Evolutionary conservation across 35 echinoderm and acorn worm species (phyloP), one percentile per base, ranked within the genome.

Genomic region (Amphiura filiformis): DNA sequence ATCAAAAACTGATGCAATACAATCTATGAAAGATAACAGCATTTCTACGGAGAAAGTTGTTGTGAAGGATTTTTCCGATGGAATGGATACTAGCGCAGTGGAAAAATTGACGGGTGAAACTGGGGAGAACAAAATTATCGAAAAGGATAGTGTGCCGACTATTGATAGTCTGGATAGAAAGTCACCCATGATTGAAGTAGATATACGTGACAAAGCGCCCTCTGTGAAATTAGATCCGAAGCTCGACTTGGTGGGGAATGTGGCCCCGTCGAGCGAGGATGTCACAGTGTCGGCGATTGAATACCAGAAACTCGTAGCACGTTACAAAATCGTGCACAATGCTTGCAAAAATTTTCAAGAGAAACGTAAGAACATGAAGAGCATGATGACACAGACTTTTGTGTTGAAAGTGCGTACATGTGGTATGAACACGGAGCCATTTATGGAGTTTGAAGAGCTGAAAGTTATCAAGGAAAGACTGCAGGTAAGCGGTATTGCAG

Each of bases 251-350:
- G 7, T 20, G 44, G 20, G 44, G 7, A 52, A 52, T 11, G 61
- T 70, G 7, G 61, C 7, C 4, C 61, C 61, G 61, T 70, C 61
- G 61, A 30, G 61, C 61, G 26, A 70, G 9, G 61, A 70, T 23
- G 26, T 3, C 2, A n/a, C 11, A n/a, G 56, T 85, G 47, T 36
- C 31, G 33, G 1, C 23, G 14, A 32, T 26, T 37, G 64, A 85
- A 30, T 85, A 85, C 17, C 31, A 85, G 18, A 37, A 85, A 32
- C 83, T 85, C 13, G 35, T 31, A 56, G 35, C 32, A 35, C 56
- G 64, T 37, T 85, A 85, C 56, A 85, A 61, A 85, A 31, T 65
- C 34, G 35, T 85, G 20, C 37, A 85, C 83, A 37, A 85, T 32
- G 83, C 83, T 13, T 85, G 44, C 31, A 85, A 65, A 64, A 0